Evolutionary conservation across 2,113 vertebrate genomes (phyloP).

Genomic region (Atherinomorus stipes): DNA sequence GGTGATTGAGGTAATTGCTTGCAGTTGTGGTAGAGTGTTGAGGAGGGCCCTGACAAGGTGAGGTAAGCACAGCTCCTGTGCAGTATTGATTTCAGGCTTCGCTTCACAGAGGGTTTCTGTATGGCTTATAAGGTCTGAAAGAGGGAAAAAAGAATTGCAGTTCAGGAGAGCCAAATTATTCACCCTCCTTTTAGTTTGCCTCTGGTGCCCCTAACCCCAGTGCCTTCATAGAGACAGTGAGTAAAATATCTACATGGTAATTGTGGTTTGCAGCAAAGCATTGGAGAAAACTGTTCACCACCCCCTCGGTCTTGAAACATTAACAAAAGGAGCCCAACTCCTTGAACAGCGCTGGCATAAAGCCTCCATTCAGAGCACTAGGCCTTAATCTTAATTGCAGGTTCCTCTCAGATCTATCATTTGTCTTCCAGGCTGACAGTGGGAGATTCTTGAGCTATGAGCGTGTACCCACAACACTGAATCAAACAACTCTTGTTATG

Average conservation of each 20-base stretch:
- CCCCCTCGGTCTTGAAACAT: constrained; percentile 56
- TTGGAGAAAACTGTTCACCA: constrained; percentile 16
- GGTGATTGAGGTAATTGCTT: constrained; percentile 77
- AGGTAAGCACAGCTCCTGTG: constrained; percentile 68
- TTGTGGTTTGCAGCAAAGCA: constrained; percentile 67
- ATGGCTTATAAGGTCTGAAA: constrained; percentile 21
- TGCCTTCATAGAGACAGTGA: constrained; percentile 25
- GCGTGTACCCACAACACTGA: constrained; percentile 60
- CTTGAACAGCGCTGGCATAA: constrained; percentile 57
- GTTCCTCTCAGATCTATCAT: constrained; percentile 70
- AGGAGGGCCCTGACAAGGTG: constrained; percentile 54
- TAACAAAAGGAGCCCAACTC: constrained; percentile 55
- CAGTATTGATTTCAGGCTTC: constrained; percentile 60
- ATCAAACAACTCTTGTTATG: constrained; percentile 55
- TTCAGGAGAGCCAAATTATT: constrained; percentile 51
- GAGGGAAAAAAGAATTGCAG: constrained; percentile 36
- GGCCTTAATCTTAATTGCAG: constrained; percentile 74
- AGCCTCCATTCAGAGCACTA: constrained; percentile 65
- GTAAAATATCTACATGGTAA: constrained; percentile 62
- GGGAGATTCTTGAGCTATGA: constrained; percentile 72
- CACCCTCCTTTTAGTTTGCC: constrained; percentile 32
- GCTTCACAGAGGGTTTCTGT: constrained; percentile 31
- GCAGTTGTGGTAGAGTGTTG: constrained; percentile 73
- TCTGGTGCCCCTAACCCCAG: background rate
- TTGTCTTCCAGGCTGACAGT: constrained; percentile 68